Evolutionary conservation across 2,797 vertebrate genomes (phyloP).

Genomic region (Siniperca scherzeri): DNA sequence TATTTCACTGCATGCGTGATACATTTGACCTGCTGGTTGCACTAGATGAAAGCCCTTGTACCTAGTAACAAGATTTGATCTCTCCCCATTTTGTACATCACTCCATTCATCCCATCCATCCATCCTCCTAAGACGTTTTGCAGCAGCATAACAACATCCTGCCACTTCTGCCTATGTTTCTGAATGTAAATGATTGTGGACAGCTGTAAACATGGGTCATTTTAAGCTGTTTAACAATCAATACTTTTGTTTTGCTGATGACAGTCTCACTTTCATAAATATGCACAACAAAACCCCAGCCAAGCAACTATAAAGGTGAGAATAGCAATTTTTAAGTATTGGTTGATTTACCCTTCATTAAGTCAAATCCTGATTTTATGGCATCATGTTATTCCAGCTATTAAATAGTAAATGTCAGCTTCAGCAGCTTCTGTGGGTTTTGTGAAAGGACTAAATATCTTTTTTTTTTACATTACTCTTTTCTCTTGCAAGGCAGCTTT

Average conservation of each 20-base stretch:
- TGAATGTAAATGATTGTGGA: not conserved
- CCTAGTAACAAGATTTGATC: too few relatives aligned
- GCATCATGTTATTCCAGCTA: not conserved
- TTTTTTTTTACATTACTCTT: not conserved
- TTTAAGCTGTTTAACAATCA: not conserved
- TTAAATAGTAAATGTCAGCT: conserved; percentile 16
- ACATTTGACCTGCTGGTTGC: too few relatives aligned
- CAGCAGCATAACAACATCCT: not conserved
- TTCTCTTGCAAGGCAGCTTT: conserved; percentile 10
- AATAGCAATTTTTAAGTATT: not conserved
- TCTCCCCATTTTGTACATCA: too few relatives aligned
- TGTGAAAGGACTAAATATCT: not conserved
- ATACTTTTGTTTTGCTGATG: not conserved
- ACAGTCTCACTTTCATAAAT: not conserved
- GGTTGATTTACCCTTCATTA: not conserved
- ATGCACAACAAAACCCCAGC: not conserved
- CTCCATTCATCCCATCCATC: too few relatives aligned
- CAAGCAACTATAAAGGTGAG: not conserved
- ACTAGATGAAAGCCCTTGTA: too few relatives aligned
- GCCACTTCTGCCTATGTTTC: not conserved
- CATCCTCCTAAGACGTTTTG: too few relatives aligned
- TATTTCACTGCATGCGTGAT: too few relatives aligned
- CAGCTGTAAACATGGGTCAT: not conserved
- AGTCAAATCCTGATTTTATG: not conserved
- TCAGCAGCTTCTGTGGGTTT: not conserved